Evolutionary conservation across 1,140 invertebrate species (phyloP).

Genomic region (Pseudomyrmex gracilis): DNA sequence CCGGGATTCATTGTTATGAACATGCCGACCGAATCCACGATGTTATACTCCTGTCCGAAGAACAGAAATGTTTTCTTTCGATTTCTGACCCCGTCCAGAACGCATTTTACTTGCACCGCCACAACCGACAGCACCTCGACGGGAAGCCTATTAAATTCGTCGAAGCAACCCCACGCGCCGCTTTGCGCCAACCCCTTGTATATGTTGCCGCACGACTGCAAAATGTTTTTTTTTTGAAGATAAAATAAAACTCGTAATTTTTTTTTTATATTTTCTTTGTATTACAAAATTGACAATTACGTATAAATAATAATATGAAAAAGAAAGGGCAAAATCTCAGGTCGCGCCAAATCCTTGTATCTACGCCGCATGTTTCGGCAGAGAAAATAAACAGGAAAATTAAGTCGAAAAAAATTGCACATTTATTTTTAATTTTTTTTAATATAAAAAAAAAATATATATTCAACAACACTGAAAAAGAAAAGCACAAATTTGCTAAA

Average conservation of each 20-base stretch:
- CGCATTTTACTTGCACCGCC: slow-evolving; percentile 94
- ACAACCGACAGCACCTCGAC: slow-evolving; percentile 97
- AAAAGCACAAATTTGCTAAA: not conserved
- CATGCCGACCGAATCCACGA: slow-evolving; percentile 95
- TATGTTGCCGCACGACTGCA: slow-evolving; percentile 95
- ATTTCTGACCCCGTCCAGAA: slow-evolving; percentile 93
- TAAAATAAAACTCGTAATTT: not conserved
- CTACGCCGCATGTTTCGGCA: too few relatives aligned
- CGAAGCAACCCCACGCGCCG: slow-evolving; percentile 98
- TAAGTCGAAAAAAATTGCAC: too few relatives aligned
- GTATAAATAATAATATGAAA: too few relatives aligned
- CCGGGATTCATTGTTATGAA: slow-evolving; percentile 99
- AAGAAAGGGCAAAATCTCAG: too few relatives aligned
- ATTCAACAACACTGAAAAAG: not conserved
- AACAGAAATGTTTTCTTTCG: slow-evolving; percentile 94
- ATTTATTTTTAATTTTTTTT: too few relatives aligned
- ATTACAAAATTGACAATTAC: too few relatives aligned
- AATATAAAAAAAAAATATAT: too few relatives aligned
- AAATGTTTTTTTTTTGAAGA: slow-evolving; percentile 19
- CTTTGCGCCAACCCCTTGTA: slow-evolving; percentile 96
- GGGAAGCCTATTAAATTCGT: slow-evolving; percentile 98
- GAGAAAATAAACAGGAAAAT: too few relatives aligned
- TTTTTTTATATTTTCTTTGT: too few relatives aligned
- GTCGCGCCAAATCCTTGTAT: too few relatives aligned
- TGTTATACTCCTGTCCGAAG: slow-evolving; percentile 95